These are phyloP conservation scores for Alouatta palliata DNA, from an alignment of 2,113 vertebrate genomes.

Conservation along the genomic window DNA sequence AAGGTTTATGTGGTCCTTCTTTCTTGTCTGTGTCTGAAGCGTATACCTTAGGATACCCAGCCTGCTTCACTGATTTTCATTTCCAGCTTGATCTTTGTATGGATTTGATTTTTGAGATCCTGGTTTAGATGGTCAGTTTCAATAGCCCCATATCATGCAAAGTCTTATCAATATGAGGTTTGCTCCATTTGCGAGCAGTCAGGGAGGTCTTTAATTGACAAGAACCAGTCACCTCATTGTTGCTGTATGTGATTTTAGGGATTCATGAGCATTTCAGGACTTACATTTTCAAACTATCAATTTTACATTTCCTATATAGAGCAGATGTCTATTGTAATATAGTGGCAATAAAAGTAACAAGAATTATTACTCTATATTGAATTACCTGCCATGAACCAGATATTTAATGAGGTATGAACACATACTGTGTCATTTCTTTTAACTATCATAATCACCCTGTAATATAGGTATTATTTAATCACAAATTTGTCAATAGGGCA, in stretches of 20 bases:
- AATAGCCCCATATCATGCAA: neutral
- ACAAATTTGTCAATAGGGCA: neutral
- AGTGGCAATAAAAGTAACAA: neutral
- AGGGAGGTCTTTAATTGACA: too few species aligned
- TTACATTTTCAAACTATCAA: neutral
- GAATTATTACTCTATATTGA: neutral
- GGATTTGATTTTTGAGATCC: neutral
- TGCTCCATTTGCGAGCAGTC: neutral
- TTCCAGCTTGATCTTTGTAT: neutral
- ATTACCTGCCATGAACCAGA: neutral
- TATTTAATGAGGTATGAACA: neutral
- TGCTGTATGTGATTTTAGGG: neutral
- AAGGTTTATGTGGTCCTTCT: too few species aligned
- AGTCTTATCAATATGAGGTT: neutral
- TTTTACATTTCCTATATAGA: neutral
- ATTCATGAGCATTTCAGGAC: neutral
- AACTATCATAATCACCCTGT: neutral
- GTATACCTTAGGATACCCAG: neutral
- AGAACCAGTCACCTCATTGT: neutral
- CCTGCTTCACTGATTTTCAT: neutral
- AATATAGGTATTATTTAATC: neutral
- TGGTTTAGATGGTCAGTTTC: neutral
- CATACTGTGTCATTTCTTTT: neutral
- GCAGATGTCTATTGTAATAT: neutral
- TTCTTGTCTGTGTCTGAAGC: neutral